phyloP scores from a whole-genome alignment of 2,113 vertebrate genomes.

The Cettia cetti region DNA sequence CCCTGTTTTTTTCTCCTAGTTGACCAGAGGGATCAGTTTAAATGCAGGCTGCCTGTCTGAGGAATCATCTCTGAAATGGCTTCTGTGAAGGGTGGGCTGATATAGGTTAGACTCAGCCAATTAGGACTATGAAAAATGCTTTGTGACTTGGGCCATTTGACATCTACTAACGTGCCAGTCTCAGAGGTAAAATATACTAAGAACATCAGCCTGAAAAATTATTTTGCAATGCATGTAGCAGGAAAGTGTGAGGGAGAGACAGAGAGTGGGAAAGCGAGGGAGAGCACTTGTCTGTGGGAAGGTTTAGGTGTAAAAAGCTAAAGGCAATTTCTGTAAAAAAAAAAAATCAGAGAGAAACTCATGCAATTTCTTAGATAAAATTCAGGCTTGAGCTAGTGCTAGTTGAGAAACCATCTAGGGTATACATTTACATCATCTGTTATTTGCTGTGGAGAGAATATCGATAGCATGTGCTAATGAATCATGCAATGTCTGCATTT shows the following conservation, averaged over 20 bases:
- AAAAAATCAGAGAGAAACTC: neutral
- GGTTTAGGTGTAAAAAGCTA: neutral
- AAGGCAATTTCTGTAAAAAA: neutral
- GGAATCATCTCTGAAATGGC: neutral
- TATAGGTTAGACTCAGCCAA: neutral
- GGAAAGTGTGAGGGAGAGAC: neutral
- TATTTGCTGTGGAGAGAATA: neutral
- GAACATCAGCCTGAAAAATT: neutral
- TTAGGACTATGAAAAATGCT: neutral
- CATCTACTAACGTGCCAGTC: neutral
- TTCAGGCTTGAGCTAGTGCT: neutral
- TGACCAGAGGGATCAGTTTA: neutral
- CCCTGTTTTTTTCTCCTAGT: neutral
- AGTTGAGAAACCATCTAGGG: neutral
- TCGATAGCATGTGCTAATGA: neutral
- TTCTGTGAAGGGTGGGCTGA: neutral
- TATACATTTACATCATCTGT: neutral
- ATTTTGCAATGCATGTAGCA: fast-evolving
- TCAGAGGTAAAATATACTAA: neutral
- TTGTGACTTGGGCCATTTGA: neutral
- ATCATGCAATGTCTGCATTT: neutral
- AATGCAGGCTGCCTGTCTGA: neutral
- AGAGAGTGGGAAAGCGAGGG: neutral
- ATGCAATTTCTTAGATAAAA: neutral
- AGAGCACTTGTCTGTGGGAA: neutral